Base-by-base conservation (phyloP, 2,888 invertebrate species). In the Drosophila anomalata region DNA sequence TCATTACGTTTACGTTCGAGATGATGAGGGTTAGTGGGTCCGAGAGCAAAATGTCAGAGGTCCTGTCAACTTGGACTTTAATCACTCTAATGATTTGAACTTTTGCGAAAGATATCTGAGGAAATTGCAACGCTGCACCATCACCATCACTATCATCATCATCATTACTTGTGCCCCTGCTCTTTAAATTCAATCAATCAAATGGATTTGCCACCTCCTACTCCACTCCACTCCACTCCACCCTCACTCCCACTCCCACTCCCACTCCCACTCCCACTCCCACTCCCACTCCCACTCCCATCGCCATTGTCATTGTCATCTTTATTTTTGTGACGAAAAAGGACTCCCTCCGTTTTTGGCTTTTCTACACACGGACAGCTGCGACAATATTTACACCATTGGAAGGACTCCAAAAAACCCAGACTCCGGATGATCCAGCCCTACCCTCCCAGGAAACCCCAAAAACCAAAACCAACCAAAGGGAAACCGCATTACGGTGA, bases 121-220 rank as follows among this genome's bases (percentile, higher is more conserved):
- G 58, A 69, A 78, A 77, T 62, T 79, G 73, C 84, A 79, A 62
- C 65, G 61, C 82, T 78, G 85, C 79, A 85, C 71, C 70, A 67
- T 58, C 26, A 68, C 44, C 48, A 56, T 55, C 20, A 47, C 14
- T 44, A 59, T 46, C 33, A 26, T 17, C 24, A 22, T 39, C 24
- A 14, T 17, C 26, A 6, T 20, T 17, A 17, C 6, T 29, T 8
- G 8, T 33, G 17, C 29, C 47, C 48, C 48, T 81, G 68, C 62
- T 66, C 69, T 48, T 73, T 73, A 81, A 78, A 74, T 81, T 84
- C 87, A 81, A 81, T 81, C 87, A 87, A 81, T 81, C 81, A 81
- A 87, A 78, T 78, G 72, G 75, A 70, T 72, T 84, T 72, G 47
- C 68, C 68, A 73, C 70, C 33, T 9, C 17, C 17, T 17, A 17